Conservation (phyloP, 23 tunicate species). For the Ciona savignyi region DNA sequence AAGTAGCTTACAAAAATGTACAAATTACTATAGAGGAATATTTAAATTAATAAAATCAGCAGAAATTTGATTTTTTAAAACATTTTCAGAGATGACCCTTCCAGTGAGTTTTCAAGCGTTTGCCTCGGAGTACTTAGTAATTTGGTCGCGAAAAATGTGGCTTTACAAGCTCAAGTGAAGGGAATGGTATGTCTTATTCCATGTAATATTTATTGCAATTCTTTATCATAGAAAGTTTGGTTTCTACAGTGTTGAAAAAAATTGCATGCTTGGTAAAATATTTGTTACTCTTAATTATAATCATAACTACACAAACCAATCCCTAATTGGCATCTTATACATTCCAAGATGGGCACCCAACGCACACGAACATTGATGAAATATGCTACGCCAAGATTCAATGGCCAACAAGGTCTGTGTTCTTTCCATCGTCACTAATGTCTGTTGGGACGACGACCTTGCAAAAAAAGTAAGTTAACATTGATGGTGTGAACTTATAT, state of each 20-base stretch:
- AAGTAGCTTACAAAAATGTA: no score
- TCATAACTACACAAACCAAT: no score
- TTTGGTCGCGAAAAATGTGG: slow-evolving; percentile 31
- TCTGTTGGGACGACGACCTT: slow-evolving; percentile 65
- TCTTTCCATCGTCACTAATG: slow-evolving; percentile 46
- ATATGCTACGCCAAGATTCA: slow-evolving; percentile 28
- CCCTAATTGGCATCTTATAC: no score
- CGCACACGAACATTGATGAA: slow-evolving; percentile 29
- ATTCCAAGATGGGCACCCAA: slow-evolving; percentile 2
- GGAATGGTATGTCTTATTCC: slow-evolving; percentile 27
- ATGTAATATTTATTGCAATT: no score
- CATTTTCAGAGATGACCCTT: slow-evolving; percentile 11
- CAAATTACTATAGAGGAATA: no score
- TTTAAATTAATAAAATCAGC: no score
- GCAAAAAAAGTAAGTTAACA: slow-evolving; percentile 23
- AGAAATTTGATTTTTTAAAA: no score
- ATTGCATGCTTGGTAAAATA: no score
- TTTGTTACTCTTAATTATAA: no score
- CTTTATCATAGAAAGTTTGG: no score
- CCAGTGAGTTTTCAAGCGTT: slow-evolving; percentile 21
- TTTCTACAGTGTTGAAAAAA: no score
- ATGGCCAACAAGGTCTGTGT: slow-evolving; percentile 22
- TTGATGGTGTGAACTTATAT: no score
- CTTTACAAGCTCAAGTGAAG: slow-evolving; percentile 60
- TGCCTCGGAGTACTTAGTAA: slow-evolving; percentile 49